Evolutionary conservation across 1,140 invertebrate genomes (phyloP), one percentile per base, ranked within the genome.

Genomic region (Bombus superbus): DNA sequence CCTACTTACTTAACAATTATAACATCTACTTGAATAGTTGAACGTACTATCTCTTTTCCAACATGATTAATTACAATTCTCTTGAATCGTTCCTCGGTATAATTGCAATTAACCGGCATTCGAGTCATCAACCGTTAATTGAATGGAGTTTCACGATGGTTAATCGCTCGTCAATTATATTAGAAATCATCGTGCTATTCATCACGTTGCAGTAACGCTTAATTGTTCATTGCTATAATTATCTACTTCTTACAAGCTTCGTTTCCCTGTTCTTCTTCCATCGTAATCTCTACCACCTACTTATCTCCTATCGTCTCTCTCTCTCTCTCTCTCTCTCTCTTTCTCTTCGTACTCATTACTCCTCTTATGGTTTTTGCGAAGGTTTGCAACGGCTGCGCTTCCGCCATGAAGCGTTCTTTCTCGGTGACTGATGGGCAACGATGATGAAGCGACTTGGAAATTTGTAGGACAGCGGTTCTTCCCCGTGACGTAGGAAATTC

Each of bases 381-480:
- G 59, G 64, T 81, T 78, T 42, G 25, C 68, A 10, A 2, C n/a
- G 68, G 25, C 59, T 87, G 38, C 62, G 73, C 35, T 85, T 79
- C 68, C 53, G n/a, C 69, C 83, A 71, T 42, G 76, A 44, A 75
- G 59, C 89, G 62, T 88, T 91, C 87, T 85, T 87, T 87, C 85
- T 83, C 69, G 82, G 53, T 88, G 83, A 91, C 86, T 91, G 89
- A 91, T 91, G 80, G 83, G 73, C 81, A 79, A 90, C 89, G 86
- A 91, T 91, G 89, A 91, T 91, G 89, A 91, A 89, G 89, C 88
- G 81, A 81, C 83, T 89, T 86, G 81, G 88, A 89, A 90, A 90
- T 90, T 90, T 88, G 88, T 90, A 86, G 68, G 57, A 75, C 83
- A 69, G 69, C 80, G 80, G 68, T 88, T 87, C 71, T 59, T 57